Conservation (phyloP, 2,113 vertebrate species). For the Clinocottus analis region DNA sequence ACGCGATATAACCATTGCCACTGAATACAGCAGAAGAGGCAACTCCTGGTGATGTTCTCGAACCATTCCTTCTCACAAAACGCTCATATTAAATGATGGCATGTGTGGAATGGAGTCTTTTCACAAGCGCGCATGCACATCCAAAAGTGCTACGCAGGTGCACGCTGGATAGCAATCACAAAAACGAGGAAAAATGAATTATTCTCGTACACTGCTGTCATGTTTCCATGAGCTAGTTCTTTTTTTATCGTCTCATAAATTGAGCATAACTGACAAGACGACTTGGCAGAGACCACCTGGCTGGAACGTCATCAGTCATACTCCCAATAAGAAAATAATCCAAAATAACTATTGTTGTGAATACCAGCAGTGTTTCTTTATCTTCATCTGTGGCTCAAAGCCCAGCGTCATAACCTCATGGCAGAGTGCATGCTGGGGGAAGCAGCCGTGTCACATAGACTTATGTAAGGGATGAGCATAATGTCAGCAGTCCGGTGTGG, state of each 20-base stretch:
- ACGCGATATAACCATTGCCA: neutral
- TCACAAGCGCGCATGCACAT: constrained; percentile 2
- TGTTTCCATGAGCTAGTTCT: neutral
- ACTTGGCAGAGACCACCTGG: constrained; percentile 20
- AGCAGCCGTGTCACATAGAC: constrained; percentile 44
- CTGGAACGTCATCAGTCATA: constrained; percentile 14
- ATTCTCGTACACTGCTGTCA: neutral
- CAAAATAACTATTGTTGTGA: constrained; percentile 6
- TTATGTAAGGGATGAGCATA: constrained; percentile 58
- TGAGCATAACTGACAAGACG: constrained; percentile 14
- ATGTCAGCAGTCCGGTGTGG: constrained; percentile 43
- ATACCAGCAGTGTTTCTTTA: constrained; percentile 11
- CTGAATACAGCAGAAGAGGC: neutral
- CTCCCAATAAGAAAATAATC: constrained; percentile 28
- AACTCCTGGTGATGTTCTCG: neutral
- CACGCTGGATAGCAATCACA: neutral
- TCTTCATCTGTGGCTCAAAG: constrained; percentile 38
- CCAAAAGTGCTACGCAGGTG: constrained; percentile 31
- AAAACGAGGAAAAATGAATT: constrained; percentile 2
- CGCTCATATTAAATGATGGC: constrained; percentile 6
- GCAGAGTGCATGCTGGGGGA: constrained; percentile 8
- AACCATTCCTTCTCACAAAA: constrained; percentile 12
- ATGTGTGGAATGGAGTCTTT: constrained; percentile 9
- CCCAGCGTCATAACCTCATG: constrained; percentile 32
- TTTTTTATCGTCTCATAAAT: constrained; percentile 29